Evolutionary conservation across 2,888 invertebrate genomes (phyloP).

Genomic region (Parthenolecanium corni): DNA sequence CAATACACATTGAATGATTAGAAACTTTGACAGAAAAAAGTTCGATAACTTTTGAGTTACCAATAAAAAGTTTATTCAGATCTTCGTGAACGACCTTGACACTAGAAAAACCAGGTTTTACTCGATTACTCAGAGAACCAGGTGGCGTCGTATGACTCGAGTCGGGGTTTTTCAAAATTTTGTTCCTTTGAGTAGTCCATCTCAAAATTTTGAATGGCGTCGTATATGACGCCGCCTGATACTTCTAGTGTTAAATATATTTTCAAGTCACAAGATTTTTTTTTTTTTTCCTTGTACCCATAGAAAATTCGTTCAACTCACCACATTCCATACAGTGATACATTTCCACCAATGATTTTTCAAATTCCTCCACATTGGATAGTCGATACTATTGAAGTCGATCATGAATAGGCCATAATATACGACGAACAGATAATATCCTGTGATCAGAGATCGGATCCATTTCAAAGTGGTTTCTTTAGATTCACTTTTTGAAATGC

Average conservation of each 20-base stretch:
- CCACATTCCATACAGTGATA: conserved; percentile 30
- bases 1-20: too few species aligned
- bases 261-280: neutral
- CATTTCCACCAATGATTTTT: conserved; percentile 31
- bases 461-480: conserved; percentile 16
- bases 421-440: conserved; percentile 28
- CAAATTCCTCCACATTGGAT: conserved; percentile 17
- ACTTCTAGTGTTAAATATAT: too few species aligned
- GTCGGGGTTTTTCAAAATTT: too few species aligned
- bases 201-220: too few species aligned
- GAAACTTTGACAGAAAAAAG: too few species aligned
- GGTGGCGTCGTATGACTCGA: too few species aligned
- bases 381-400: conserved; percentile 22
- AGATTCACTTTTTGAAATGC: conserved; percentile 4
- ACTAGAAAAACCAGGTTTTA: too few species aligned
- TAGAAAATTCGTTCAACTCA: conserved; percentile 15
- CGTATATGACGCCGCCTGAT: too few species aligned
- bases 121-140: too few species aligned
- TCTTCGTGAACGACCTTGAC: neutral
- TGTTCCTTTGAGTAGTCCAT: too few species aligned
- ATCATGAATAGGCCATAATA: conserved; percentile 30
- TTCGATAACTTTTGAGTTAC: too few species aligned
- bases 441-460: conserved; percentile 24
- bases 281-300: neutral
- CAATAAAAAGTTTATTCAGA: too few species aligned